Conservation (phyloP, 2,888 invertebrate genomes). For the Catocala nupta region DNA sequence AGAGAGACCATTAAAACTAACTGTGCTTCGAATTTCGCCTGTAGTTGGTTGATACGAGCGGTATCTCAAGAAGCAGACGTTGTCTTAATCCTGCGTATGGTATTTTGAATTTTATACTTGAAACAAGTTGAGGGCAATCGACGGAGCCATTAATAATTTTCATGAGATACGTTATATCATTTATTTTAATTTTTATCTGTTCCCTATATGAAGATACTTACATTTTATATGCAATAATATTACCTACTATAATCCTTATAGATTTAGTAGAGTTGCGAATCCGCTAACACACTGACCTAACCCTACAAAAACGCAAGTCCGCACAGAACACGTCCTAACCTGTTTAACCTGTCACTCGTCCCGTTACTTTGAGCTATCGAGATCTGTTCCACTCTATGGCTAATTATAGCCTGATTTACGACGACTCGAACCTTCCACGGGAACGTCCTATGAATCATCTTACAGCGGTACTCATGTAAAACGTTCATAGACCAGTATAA, state of each 20-base stretch:
- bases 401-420: constrained; percentile 40
- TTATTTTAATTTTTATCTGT: too few species aligned
- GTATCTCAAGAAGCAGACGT: too few species aligned
- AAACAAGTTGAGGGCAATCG: too few species aligned
- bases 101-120: too few species aligned
- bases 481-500: background rate
- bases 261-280: background rate
- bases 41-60: too few species aligned
- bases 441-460: background rate
- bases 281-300: constrained; percentile 7
- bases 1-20: too few species aligned
- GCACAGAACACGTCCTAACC: constrained; percentile 24
- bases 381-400: constrained; percentile 25
- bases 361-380: constrained; percentile 39
- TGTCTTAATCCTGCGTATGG: too few species aligned
- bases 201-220: too few species aligned
- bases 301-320: constrained; percentile 1
- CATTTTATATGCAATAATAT: too few species aligned
- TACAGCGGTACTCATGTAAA: background rate
- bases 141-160: too few species aligned
- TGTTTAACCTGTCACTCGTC: constrained; percentile 30
- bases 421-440: constrained; percentile 16
- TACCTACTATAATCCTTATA: background rate
- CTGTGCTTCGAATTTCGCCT: too few species aligned
- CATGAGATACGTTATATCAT: too few species aligned